Percentiles rank a stretch among this genome's conserved stretches.
These are phyloP conservation scores for Adela reaumurella DNA, from an alignment of 2,888 invertebrate species.

Conservation along the genomic window DNA sequence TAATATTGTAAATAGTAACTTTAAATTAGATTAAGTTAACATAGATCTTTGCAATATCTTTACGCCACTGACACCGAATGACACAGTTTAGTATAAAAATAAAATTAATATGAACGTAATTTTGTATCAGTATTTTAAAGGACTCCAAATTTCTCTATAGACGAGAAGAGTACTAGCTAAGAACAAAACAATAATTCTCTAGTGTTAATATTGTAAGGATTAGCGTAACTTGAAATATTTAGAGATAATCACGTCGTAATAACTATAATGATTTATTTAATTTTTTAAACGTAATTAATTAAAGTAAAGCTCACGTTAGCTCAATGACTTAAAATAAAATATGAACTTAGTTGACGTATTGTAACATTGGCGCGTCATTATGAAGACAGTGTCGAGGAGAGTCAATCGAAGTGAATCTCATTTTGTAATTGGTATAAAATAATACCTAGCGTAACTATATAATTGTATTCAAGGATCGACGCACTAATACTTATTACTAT, in stretches of 20 bases:
- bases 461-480: slow-evolving; percentile 35
- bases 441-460: slow-evolving; percentile 27
- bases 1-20: slow-evolving; percentile 12
- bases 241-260: slow-evolving; percentile 6
- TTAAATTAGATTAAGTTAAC: slow-evolving; percentile 2
- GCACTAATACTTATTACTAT: slow-evolving; percentile 51
- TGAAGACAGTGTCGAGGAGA: slow-evolving; percentile 10
- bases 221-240: slow-evolving; percentile 4
- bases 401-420: slow-evolving; percentile 22
- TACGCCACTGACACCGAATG: not conserved
- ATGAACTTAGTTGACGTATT: slow-evolving; percentile 36
- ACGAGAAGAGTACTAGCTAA: not conserved
- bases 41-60: not conserved
- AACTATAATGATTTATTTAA: slow-evolving; percentile 10
- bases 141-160: not conserved
- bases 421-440: slow-evolving; percentile 17
- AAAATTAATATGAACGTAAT: not conserved
- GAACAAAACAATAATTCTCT: not conserved
- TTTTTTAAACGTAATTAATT: not conserved
- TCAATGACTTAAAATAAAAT: slow-evolving; percentile 41
- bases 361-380: slow-evolving; percentile 20
- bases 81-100: not conserved
- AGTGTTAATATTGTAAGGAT: slow-evolving; percentile 4
- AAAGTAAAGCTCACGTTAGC: slow-evolving; percentile 17
- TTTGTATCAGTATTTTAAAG: not conserved